Conservation (phyloP, 2,797 vertebrate genomes). For the Helarctos malayanus region DNA sequence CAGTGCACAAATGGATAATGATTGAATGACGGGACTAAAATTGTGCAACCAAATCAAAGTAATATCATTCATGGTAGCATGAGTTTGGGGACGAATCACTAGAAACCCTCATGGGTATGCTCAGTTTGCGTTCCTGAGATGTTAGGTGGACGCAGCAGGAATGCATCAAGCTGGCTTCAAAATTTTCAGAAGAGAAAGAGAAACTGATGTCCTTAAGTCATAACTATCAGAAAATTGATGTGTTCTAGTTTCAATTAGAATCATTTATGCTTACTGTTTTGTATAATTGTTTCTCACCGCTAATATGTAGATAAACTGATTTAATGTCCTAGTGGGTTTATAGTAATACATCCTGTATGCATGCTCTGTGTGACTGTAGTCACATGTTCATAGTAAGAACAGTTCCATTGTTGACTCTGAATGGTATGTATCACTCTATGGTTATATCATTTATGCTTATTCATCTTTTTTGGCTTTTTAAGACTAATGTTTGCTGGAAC, state of each 20-base stretch:
- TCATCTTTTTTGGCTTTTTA: not conserved
- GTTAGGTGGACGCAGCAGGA: not conserved
- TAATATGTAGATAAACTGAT: not conserved
- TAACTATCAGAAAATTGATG: not conserved
- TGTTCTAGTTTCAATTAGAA: not conserved
- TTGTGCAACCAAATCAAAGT: not conserved
- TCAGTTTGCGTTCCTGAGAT: not conserved
- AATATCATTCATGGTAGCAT: not conserved
- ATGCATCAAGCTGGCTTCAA: not conserved
- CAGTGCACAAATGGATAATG: not conserved
- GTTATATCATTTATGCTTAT: not conserved
- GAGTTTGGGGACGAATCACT: not conserved
- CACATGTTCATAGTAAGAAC: not conserved
- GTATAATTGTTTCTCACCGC: not conserved
- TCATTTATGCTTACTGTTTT: not conserved
- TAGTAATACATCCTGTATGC: not conserved
- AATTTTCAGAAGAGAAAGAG: not conserved
- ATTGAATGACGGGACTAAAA: not conserved
- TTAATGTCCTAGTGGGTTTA: not conserved
- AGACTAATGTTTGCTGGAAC: not conserved
- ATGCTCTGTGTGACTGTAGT: not conserved
- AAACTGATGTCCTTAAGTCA: not conserved
- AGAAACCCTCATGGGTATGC: not conserved
- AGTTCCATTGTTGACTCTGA: not conserved
- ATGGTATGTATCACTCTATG: not conserved